Evolutionary conservation across 2,797 vertebrate genomes (phyloP).

Genomic region (Danio aesculapii): DNA sequence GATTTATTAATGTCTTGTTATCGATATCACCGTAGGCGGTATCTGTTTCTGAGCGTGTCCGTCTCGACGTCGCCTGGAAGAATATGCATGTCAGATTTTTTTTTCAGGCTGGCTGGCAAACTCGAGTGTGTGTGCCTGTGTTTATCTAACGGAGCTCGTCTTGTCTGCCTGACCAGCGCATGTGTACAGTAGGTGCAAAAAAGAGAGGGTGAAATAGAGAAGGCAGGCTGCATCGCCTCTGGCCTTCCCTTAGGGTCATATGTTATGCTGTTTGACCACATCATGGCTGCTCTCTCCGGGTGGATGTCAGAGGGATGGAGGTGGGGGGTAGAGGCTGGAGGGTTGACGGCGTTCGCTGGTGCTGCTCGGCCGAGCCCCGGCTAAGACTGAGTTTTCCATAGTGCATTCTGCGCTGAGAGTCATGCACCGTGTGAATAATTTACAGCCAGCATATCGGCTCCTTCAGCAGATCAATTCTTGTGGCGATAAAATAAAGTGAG

Average conservation of each 20-base stretch:
- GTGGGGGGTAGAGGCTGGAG: slow-evolving; percentile 34
- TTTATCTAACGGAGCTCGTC: slow-evolving; percentile 33
- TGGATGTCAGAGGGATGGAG: slow-evolving; percentile 53
- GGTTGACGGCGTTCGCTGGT: slow-evolving; percentile 34
- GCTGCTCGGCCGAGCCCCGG: slow-evolving; percentile 41
- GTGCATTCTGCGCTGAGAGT: slow-evolving; percentile 54
- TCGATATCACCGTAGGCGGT: slow-evolving; percentile 41
- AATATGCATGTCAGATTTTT: slow-evolving; percentile 36
- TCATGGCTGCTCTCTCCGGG: slow-evolving; percentile 60
- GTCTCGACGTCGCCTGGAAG: neutral
- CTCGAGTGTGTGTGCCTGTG: slow-evolving; percentile 9
- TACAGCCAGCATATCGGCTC: slow-evolving; percentile 54
- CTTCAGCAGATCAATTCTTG: slow-evolving; percentile 60
- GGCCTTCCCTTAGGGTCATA: slow-evolving; percentile 67
- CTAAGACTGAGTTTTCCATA: slow-evolving; percentile 52
- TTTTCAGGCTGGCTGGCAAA: neutral
- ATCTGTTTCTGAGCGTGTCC: slow-evolving; percentile 1
- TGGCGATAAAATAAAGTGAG: slow-evolving; percentile 54
- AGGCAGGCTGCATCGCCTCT: slow-evolving; percentile 58
- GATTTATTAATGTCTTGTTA: slow-evolving; percentile 43
- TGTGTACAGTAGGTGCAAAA: slow-evolving; percentile 23
- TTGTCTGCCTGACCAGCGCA: slow-evolving; percentile 35
- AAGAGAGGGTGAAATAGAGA: slow-evolving; percentile 49
- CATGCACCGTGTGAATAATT: slow-evolving; percentile 61
- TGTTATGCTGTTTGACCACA: slow-evolving; percentile 71